Evolutionary conservation across 1,140 invertebrate species (phyloP), one percentile per base, ranked within the genome.

Genomic region (Propsilocerus akamusi): DNA sequence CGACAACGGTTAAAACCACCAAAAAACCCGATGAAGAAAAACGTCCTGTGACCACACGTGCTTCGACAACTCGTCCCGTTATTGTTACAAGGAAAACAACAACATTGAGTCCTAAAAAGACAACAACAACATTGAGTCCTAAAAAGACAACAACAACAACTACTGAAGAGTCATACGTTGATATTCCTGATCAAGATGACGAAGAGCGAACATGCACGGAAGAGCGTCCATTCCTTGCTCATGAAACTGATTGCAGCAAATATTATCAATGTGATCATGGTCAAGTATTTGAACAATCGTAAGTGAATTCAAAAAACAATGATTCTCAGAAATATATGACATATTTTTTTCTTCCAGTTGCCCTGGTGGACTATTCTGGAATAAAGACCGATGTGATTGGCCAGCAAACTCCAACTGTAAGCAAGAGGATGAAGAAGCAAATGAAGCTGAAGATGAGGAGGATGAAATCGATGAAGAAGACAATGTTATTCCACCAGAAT

Each of bases 211-310:
- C 68, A n/a, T 86, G 83, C 56, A 60, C 2, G 74, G 74, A 20
- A 71, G 68, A 52, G 63, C 72, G 14, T 86, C 81, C 58, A 63
- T 69, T 48, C 59, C 75, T n/a, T n/a, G n/a, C n/a, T 1, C 76
- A 87, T 58, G 66, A 75, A 4, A 60, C 57, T 0, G 80, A 90
- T 55, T 90, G 86, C 59, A 74, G 71, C 26, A 84, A 86, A 56
- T 92, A 88, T 57, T 84, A 81, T 49, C 64, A 83, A 0, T 92
- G 87, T 58, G 75, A 86, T 28, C 78, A 82, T 56, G 83, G 80
- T 12, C 60, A 72, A 25, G 68, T 81, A 2, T 66, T 75, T 1
- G 72, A 80, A 49, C 73, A 81, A 34, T 62, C 60, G 26, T 64
- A 56, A 46, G 54, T 48, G 22, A 41, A 20, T 41, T 26, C 12